A percentile compares a stretch with the other conserved stretches of the same genome.
phyloP scores from a whole-genome alignment of 2,797 vertebrate genomes.

The Clamator glandarius region DNA sequence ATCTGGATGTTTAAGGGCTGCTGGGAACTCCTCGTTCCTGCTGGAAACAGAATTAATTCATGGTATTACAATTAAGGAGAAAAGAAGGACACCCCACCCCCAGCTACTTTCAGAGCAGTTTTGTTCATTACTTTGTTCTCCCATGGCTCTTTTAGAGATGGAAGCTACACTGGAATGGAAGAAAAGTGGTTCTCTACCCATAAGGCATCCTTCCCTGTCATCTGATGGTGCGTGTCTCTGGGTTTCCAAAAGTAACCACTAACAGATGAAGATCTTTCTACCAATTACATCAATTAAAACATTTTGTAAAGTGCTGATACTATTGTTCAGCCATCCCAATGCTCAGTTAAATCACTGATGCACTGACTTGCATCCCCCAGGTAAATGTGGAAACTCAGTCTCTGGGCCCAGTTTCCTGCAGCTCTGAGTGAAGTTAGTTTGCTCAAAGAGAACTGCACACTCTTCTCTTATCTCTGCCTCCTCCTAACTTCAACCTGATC shows the following conservation, averaged over 20 bases:
- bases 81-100: conserved; percentile 43
- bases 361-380: neutral
- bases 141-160: neutral
- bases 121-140: neutral
- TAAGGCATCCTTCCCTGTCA: neutral
- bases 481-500: neutral
- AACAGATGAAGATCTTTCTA: neutral
- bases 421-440: neutral
- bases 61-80: conserved; percentile 40
- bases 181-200: neutral
- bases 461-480: neutral
- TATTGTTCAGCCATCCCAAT: neutral
- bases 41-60: conserved; percentile 52
- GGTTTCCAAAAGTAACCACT: neutral
- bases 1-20: conserved; percentile 55
- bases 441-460: neutral
- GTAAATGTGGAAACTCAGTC: neutral
- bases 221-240: neutral
- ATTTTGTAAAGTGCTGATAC: neutral
- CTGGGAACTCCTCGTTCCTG: conserved; percentile 32
- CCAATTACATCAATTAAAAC: neutral
- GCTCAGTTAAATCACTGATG: neutral
- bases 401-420: neutral
- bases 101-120: conserved; percentile 2
- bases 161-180: neutral